Conservation (phyloP, 1,140 invertebrate genomes). For the Zaprionus ornatus region DNA sequence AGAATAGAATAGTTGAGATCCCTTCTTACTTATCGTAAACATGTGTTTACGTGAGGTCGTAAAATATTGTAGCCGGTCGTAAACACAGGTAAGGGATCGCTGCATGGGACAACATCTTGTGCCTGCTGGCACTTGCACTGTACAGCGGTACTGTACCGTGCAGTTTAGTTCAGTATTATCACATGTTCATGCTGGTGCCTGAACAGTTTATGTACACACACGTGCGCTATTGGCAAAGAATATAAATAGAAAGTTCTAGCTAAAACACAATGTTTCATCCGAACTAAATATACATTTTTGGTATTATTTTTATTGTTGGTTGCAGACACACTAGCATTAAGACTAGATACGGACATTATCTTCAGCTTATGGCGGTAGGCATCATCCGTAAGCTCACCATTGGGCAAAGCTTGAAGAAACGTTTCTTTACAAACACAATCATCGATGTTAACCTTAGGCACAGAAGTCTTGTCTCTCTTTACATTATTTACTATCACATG, state of each 20-base stretch:
- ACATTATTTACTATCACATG: constrained; percentile 64
- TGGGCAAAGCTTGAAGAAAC: constrained; percentile 15
- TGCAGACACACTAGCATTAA: constrained; percentile 60
- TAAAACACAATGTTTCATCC: constrained; percentile 16
- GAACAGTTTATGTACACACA: constrained; percentile 1
- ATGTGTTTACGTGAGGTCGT: no score
- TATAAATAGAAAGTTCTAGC: constrained; percentile 38
- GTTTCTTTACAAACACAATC: constrained; percentile 12
- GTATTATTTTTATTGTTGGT: background rate
- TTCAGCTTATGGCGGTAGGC: constrained; percentile 45
- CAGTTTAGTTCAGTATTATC: no score
- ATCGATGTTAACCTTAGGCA: constrained; percentile 3
- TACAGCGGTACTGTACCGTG: no score
- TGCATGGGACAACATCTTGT: no score
- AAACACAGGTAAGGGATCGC: no score
- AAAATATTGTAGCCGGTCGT: no score
- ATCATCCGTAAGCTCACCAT: constrained; percentile 39
- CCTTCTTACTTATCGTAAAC: no score
- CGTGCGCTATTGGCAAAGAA: constrained; percentile 18
- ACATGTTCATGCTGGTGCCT: no score
- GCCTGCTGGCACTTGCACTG: no score
- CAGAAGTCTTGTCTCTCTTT: constrained; percentile 65
- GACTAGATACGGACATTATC: constrained; percentile 74
- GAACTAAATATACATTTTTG: constrained; percentile 20
- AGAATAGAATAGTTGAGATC: no score